Conservation (phyloP, 2,797 vertebrate genomes). For the Characodon lateralis region DNA sequence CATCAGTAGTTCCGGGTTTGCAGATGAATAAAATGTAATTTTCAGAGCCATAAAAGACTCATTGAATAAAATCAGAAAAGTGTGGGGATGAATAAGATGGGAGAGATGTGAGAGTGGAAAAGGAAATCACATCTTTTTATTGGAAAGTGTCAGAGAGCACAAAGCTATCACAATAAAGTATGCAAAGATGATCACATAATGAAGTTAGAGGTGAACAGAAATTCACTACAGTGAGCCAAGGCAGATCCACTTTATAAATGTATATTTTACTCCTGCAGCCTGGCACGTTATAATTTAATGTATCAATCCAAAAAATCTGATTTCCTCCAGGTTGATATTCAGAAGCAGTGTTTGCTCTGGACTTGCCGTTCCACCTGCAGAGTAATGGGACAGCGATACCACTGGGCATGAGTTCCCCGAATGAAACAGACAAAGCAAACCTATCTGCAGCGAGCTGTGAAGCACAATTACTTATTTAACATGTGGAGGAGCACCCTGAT, state of each 20-base stretch:
- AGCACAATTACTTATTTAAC: slow-evolving; percentile 59
- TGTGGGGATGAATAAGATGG: slow-evolving; percentile 31
- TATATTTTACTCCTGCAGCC: slow-evolving; percentile 26
- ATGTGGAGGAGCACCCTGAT: slow-evolving; percentile 47
- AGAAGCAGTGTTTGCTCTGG: slow-evolving; percentile 18
- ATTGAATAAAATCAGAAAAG: slow-evolving; percentile 13
- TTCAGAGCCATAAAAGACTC: slow-evolving; percentile 12
- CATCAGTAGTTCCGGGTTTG: slow-evolving; percentile 1
- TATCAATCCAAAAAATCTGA: slow-evolving; percentile 60
- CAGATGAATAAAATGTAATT: slow-evolving; percentile 25
- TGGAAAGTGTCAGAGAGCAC: slow-evolving; percentile 61
- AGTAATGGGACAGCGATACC: slow-evolving; percentile 62
- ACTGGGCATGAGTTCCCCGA: slow-evolving; percentile 41
- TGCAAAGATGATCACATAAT: slow-evolving; percentile 66
- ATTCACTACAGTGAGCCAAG: slow-evolving; percentile 49
- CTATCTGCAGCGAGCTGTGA: slow-evolving; percentile 36
- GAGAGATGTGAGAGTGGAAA: slow-evolving; percentile 25
- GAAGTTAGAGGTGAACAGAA: slow-evolving; percentile 58
- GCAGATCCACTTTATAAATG: slow-evolving; percentile 17
- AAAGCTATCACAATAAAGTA: slow-evolving; percentile 60
- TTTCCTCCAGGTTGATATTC: slow-evolving; percentile 57
- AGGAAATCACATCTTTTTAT: slow-evolving; percentile 69
- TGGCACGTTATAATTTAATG: slow-evolving; percentile 57
- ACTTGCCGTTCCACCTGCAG: slow-evolving; percentile 50
- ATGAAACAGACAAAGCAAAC: slow-evolving; percentile 50